Conservation (phyloP, 2,797 vertebrate genomes). For the Thaleichthys pacificus region DNA sequence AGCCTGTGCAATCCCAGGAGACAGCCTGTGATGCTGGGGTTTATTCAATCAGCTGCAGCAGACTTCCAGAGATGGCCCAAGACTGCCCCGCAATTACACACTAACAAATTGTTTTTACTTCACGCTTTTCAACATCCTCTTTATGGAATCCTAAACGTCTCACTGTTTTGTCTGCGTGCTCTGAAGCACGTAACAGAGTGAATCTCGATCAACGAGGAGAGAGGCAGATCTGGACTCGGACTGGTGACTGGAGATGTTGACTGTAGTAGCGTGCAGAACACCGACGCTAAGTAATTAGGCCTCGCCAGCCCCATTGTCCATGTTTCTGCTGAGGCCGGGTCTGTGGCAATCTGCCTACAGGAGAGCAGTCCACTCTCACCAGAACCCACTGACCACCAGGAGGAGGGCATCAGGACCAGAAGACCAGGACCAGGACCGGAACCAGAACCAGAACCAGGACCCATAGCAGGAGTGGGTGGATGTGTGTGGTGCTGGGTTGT, state of each 20-base stretch:
- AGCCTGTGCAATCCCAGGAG: no score
- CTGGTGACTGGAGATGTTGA: conserved; percentile 8
- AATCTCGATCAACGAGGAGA: neutral
- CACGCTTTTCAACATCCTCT: conserved; percentile 9
- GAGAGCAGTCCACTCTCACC: no score
- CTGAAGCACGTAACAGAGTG: conserved; percentile 29
- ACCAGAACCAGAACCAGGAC: neutral
- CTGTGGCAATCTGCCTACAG: no score
- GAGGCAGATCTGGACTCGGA: neutral
- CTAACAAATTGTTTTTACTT: conserved; percentile 21
- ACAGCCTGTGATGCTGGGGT: conserved; percentile 47
- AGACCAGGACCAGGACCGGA: no score
- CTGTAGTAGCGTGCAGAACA: conserved; percentile 26
- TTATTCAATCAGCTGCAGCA: conserved; percentile 56
- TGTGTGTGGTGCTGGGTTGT: neutral
- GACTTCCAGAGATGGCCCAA: conserved; percentile 44
- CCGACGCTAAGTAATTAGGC: conserved; percentile 55
- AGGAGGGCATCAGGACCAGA: no score
- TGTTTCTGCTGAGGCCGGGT: neutral
- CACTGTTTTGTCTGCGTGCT: conserved; percentile 26
- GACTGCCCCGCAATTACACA: conserved; percentile 18
- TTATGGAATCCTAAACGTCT: conserved; percentile 36
- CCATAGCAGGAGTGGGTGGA: neutral
- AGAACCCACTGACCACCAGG: no score
- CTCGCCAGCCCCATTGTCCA: conserved; percentile 5